Evolutionary conservation across 2,888 invertebrate species (phyloP).

Genomic region (Isoperla grammatica): DNA sequence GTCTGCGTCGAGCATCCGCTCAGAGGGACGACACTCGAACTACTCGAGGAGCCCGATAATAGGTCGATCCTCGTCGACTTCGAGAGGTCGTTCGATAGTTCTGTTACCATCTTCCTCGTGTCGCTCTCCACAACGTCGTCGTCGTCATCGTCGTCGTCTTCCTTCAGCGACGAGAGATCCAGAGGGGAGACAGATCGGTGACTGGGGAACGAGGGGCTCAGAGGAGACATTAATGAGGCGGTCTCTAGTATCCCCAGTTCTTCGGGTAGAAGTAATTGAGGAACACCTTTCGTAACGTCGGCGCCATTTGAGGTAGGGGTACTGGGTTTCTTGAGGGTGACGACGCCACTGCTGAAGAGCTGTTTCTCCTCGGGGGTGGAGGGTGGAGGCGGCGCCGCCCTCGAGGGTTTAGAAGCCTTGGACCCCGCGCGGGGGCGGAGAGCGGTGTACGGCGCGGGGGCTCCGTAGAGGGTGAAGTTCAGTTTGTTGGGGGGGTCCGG

Average conservation of each 20-base stretch:
- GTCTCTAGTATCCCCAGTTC: no score
- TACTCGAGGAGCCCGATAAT: no score
- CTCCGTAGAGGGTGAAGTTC: conserved; percentile 29
- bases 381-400: background rate
- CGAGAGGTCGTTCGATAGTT: background rate
- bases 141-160: conserved; percentile 5
- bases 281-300: no score
- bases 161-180: conserved; percentile 4
- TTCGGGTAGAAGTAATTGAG: no score
- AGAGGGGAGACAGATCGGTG: background rate
- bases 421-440: conserved; percentile 1
- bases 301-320: no score
- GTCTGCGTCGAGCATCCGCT: background rate
- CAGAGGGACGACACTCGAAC: background rate
- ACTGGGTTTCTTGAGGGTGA: background rate
- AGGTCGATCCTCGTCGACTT: no score
- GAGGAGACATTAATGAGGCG: background rate
- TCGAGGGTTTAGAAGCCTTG: background rate
- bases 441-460: conserved; percentile 28
- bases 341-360: background rate
- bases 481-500: background rate
- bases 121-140: background rate
- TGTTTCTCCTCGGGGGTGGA: background rate
- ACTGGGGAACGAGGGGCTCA: background rate
- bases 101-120: background rate